These are phyloP conservation scores for Dimorphilus gyrociliatus DNA, from an alignment of 2,888 invertebrate genomes.

Conservation along the genomic window DNA sequence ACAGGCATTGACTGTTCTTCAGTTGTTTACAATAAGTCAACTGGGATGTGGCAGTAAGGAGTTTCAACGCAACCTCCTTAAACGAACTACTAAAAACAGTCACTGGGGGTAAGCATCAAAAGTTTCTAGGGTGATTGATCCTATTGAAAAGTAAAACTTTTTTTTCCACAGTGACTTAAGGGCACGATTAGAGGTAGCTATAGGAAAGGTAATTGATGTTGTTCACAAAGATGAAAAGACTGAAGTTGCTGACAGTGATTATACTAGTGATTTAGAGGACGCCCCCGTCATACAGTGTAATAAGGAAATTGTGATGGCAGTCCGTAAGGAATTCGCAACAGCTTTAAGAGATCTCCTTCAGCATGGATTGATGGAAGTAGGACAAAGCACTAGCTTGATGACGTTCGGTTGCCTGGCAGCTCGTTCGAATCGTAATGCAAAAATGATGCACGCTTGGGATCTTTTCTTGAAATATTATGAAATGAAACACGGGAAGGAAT, in stretches of 20 bases:
- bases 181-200: conserved; percentile 75
- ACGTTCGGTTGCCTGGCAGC: conserved; percentile 43
- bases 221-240: conserved; percentile 27
- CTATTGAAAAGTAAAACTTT: no score
- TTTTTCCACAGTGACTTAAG: conserved; percentile 55
- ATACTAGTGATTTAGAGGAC: conserved; percentile 47
- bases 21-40: conserved; percentile 67
- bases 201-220: conserved; percentile 48
- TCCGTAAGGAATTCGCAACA: conserved; percentile 76
- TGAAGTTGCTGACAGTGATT: conserved; percentile 38
- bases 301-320: conserved; percentile 63
- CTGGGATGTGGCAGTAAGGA: conserved; percentile 58
- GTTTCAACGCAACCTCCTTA: conserved; percentile 56
- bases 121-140: no score
- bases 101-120: conserved; percentile 77
- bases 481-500: conserved; percentile 78
- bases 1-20: conserved; percentile 69
- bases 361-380: conserved; percentile 65
- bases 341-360: conserved; percentile 79
- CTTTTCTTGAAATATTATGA: conserved; percentile 81
- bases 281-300: conserved; percentile 19
- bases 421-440: conserved; percentile 21
- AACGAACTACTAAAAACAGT: conserved; percentile 64
- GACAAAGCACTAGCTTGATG: conserved; percentile 55
- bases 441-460: conserved; percentile 80